Evolutionary conservation across 2,797 vertebrate species (phyloP).

Genomic region (Cossypha caffra): DNA sequence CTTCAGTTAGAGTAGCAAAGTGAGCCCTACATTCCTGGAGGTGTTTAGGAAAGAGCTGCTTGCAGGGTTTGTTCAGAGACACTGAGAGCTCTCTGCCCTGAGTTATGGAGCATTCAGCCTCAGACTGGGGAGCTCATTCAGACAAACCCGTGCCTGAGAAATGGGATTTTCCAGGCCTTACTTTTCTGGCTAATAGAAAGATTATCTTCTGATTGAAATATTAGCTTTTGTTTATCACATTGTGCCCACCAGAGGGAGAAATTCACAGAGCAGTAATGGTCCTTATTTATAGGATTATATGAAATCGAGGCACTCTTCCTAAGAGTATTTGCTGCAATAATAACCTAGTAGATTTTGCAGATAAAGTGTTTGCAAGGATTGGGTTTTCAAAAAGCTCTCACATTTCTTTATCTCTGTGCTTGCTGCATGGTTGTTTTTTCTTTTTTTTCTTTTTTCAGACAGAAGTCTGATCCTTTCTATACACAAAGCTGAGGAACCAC

Average conservation of each 20-base stretch:
- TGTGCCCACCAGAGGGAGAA: constrained; percentile 35
- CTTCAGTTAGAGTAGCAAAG: background rate
- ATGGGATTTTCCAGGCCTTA: background rate
- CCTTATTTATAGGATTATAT: background rate
- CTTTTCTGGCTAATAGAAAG: background rate
- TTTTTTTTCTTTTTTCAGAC: background rate
- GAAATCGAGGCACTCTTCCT: background rate
- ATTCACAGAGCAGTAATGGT: background rate
- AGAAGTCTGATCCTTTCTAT: background rate
- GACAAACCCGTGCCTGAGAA: background rate
- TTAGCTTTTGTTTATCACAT: background rate
- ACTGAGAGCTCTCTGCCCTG: background rate
- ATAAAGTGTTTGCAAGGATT: background rate
- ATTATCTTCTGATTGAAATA: background rate
- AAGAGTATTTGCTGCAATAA: background rate
- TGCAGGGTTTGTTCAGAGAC: background rate
- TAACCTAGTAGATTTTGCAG: background rate
- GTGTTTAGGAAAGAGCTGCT: background rate
- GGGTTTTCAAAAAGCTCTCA: background rate
- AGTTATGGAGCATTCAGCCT: accelerated
- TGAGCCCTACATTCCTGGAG: background rate
- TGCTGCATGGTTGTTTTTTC: background rate
- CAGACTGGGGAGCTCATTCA: background rate
- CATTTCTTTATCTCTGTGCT: background rate
- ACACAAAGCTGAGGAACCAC: background rate